Evolutionary conservation across 2,113 vertebrate genomes (phyloP).

Genomic region (Cololabis saira): DNA sequence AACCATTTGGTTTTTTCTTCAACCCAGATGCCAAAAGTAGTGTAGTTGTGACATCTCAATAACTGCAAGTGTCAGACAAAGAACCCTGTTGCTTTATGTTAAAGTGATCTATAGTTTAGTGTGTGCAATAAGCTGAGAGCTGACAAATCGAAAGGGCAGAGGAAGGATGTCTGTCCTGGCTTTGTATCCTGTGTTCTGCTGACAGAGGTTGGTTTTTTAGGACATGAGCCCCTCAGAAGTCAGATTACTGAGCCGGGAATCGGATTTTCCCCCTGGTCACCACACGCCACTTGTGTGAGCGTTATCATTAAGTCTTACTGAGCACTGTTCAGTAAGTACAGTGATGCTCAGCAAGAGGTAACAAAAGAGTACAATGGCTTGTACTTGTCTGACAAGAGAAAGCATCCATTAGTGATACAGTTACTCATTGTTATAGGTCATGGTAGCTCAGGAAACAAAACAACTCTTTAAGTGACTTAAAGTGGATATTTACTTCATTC

Average conservation of each 20-base stretch:
- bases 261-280: slow-evolving; percentile 38
- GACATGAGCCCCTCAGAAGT: slow-evolving; percentile 39
- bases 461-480: no score
- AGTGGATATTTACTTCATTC: no score
- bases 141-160: slow-evolving; percentile 40
- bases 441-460: no score
- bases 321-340: no score
- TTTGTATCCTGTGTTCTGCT: slow-evolving; percentile 74
- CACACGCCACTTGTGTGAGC: slow-evolving; percentile 1
- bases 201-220: slow-evolving; percentile 60
- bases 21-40: background rate
- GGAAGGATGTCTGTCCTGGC: slow-evolving; percentile 78
- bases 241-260: slow-evolving; percentile 45
- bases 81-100: no score
- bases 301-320: slow-evolving; percentile 4
- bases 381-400: no score
- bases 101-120: background rate
- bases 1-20: no score
- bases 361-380: no score
- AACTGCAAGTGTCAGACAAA: background rate
- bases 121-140: slow-evolving; percentile 10
- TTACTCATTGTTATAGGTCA: no score
- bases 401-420: no score
- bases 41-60: background rate
- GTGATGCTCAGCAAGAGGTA: no score